These are phyloP conservation scores for Kradibia gibbosae DNA, from an alignment of 1,140 invertebrate genomes.

Conservation along the genomic window DNA sequence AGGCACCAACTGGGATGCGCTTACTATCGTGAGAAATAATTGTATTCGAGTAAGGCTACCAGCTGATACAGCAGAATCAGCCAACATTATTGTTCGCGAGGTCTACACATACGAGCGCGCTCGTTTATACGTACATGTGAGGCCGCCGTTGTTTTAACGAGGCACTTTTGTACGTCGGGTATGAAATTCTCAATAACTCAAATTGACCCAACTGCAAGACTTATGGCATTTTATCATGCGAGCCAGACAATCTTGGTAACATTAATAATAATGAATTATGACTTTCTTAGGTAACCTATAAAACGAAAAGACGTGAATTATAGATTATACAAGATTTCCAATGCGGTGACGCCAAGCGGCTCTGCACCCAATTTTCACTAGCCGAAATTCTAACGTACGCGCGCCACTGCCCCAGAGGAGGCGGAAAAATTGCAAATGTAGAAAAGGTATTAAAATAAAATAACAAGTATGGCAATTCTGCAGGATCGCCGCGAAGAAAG, in stretches of 20 bases:
- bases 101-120: no score
- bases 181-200: neutral
- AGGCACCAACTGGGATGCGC: no score
- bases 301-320: no score
- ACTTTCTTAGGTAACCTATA: neutral
- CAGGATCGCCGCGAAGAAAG: neutral
- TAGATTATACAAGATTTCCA: no score
- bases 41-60: neutral
- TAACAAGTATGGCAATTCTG: neutral
- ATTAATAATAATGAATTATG: neutral
- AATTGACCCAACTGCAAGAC: neutral
- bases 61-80: neutral
- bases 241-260: neutral
- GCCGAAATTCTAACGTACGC: no score
- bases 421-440: slow-evolving; percentile 33
- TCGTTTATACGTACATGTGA: no score
- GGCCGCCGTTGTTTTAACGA: no score
- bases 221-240: neutral
- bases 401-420: neutral
- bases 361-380: no score
- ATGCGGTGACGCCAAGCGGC: no score
- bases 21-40: neutral
- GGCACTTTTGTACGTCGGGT: neutral
- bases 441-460: slow-evolving; percentile 34
- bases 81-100: neutral